Base-by-base conservation (phyloP, 2,888 invertebrate genomes). In the Rhamphomyia laevipes region DNA sequence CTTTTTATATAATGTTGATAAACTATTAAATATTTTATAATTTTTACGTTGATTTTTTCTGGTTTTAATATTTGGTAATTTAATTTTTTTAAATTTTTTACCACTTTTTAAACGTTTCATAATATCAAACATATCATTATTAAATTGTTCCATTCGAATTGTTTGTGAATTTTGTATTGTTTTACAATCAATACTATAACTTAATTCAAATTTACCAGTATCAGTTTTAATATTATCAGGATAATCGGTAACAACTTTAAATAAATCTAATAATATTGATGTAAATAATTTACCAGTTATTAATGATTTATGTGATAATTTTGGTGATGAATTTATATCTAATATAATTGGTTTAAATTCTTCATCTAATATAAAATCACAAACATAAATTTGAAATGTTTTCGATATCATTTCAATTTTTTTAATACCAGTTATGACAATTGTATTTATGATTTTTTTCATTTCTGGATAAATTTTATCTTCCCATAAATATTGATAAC, bases 291-390 rank as follows among this genome's bases (percentile, higher is more conserved):
- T 27, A 27, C 23, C 23, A 27, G 23, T 27, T 27, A 27, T 27
- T 27, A 27, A 27, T 27, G 23, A 27, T 6, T 27, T 27, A 27
- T 27, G 23, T 27, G 23, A 27, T 7, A 27, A 7, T 27, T 27
- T 27, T 27, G 93, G 93, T 62, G 84, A 83, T 2, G 88, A 86
- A 73, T 95, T 94, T 56, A 94, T 91, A 74, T 95, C 94, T 59
- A 95, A 86, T 52, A 94, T 71, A 84, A 91, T 92, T 0, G 92
- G 91, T 53, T 81, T 77, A 58, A 81, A 86, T 59, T 87, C 82
- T 60, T 90, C 84, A 50, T 87, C 85, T 37, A 94, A 67, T 75
- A 94, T 84, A 65, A 94, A 94, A 71, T 95, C 94, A 47, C 92
- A 92, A 6, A 93, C 94, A 63, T 89, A 93, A 35, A 92, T 65